A percentile compares a stretch with the other conserved stretches of the same genome.
These are phyloP conservation scores for Muschampia staudingeri DNA, from an alignment of 2,888 invertebrate genomes.

Conservation along the genomic window DNA sequence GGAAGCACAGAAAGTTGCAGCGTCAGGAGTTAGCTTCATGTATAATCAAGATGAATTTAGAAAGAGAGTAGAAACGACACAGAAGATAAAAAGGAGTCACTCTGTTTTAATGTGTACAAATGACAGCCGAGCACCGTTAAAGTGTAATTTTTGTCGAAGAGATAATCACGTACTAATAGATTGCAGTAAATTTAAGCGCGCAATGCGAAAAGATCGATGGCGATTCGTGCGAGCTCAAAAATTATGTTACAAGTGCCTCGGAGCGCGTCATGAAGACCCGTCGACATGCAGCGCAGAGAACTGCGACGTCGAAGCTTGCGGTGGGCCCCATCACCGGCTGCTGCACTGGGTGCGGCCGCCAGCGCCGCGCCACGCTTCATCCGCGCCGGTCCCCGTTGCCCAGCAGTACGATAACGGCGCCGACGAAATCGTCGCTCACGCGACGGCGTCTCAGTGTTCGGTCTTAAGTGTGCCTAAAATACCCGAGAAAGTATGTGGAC, in stretches of 20 bases:
- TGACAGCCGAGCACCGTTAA: neutral
- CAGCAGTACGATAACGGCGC: neutral
- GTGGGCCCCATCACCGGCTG: slow-evolving; percentile 27
- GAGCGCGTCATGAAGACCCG: slow-evolving; percentile 10
- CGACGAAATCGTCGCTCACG: slow-evolving; percentile 22
- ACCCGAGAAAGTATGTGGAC: neutral
- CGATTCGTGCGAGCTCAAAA: slow-evolving; percentile 11
- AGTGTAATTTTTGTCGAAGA: slow-evolving; percentile 12
- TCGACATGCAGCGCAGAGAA: slow-evolving; percentile 12
- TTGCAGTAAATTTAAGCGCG: slow-evolving; percentile 13
- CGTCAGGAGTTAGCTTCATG: slow-evolving; percentile 42
- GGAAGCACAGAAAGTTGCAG: slow-evolving; percentile 46
- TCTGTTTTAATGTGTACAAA: slow-evolving; percentile 28
- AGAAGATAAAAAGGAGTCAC: neutral
- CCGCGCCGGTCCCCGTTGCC: slow-evolving; percentile 15
- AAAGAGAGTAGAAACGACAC: neutral
- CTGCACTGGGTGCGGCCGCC: slow-evolving; percentile 37
- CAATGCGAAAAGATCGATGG: slow-evolving; percentile 51
- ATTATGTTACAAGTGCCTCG: slow-evolving; percentile 26
- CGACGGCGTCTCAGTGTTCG: slow-evolving; percentile 25
- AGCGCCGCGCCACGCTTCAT: slow-evolving; percentile 21
- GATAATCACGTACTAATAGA: neutral
- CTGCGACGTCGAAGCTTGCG: slow-evolving; percentile 45
- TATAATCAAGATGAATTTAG: slow-evolving; percentile 13
- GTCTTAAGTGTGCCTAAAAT: slow-evolving; percentile 15